These are phyloP conservation scores for Orycteropus afer DNA, from an alignment of 2,113 vertebrate genomes.

Conservation along the genomic window DNA sequence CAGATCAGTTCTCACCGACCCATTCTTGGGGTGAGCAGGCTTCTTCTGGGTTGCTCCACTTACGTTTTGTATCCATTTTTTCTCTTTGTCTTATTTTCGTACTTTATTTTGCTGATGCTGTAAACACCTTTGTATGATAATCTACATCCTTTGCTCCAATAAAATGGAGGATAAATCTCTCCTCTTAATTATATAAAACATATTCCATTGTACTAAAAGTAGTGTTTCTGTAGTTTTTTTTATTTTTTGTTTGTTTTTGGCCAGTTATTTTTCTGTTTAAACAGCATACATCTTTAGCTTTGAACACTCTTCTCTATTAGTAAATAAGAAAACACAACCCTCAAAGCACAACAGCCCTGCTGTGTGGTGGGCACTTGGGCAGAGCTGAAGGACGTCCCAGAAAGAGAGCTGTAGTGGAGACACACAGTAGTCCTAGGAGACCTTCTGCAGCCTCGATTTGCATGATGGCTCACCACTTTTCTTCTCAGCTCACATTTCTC, in stretches of 20 bases:
- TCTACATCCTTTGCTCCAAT: not conserved
- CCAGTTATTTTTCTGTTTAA: not conserved
- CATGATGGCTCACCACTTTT: not conserved
- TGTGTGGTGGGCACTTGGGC: not conserved
- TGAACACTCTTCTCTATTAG: not conserved
- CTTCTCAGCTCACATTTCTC: not conserved
- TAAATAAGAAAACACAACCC: not conserved
- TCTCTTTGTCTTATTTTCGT: not conserved
- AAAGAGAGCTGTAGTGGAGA: not conserved
- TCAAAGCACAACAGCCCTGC: not conserved
- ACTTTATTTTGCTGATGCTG: slow-evolving; percentile 22
- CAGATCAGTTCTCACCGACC: not conserved
- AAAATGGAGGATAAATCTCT: not conserved
- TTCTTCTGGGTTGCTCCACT: not conserved
- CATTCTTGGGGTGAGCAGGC: not conserved
- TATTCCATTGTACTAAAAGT: not conserved
- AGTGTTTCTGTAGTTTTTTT: not conserved
- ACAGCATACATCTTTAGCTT: slow-evolving; percentile 4
- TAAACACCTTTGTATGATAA: not conserved
- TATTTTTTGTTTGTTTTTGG: not conserved
- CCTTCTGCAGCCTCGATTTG: accelerated
- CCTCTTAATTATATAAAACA: not conserved
- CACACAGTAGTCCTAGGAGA: not conserved
- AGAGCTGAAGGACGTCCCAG: not conserved
- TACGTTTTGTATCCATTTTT: not conserved